Evolutionary conservation across 2,888 invertebrate genomes (phyloP).

Genomic region (Erebia ligea): DNA sequence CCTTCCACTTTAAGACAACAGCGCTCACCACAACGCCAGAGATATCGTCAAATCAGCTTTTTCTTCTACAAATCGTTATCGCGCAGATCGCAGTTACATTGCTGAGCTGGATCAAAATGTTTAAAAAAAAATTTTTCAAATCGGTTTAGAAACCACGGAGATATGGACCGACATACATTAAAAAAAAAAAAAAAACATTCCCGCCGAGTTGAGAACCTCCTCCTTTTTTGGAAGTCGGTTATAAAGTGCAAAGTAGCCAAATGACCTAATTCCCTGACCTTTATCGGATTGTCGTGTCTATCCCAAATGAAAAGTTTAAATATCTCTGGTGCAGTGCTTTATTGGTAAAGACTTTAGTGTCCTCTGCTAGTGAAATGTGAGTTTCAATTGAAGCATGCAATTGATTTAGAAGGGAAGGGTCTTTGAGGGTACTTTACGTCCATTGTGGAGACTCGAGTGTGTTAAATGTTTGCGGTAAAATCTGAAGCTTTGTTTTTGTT

Average conservation of each 20-base stretch:
- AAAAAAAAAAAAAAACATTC: too few relatives aligned
- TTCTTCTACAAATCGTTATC: too few relatives aligned
- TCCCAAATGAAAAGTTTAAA: neutral
- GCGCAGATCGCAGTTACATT: too few relatives aligned
- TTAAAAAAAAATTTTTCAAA: too few relatives aligned
- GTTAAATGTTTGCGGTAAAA: constrained; percentile 3
- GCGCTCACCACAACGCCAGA: too few relatives aligned
- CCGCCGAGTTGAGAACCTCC: too few relatives aligned
- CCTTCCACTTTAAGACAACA: too few relatives aligned
- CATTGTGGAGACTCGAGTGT: neutral
- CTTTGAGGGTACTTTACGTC: constrained; percentile 27
- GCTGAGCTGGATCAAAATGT: too few relatives aligned
- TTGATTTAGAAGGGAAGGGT: constrained; percentile 26
- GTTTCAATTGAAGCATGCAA: constrained; percentile 33
- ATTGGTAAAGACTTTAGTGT: neutral
- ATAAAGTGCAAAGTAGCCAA: neutral
- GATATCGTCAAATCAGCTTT: too few relatives aligned
- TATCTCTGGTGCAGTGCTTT: neutral
- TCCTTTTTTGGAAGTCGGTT: too few relatives aligned
- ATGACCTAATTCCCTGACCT: neutral
- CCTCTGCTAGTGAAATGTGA: constrained; percentile 21
- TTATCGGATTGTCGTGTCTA: neutral
- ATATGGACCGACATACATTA: too few relatives aligned
- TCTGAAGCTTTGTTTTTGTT: constrained; percentile 9
- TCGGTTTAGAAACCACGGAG: too few relatives aligned